Base-by-base conservation (phyloP, 1,140 invertebrate species). In the Liolophura sinensis region DNA sequence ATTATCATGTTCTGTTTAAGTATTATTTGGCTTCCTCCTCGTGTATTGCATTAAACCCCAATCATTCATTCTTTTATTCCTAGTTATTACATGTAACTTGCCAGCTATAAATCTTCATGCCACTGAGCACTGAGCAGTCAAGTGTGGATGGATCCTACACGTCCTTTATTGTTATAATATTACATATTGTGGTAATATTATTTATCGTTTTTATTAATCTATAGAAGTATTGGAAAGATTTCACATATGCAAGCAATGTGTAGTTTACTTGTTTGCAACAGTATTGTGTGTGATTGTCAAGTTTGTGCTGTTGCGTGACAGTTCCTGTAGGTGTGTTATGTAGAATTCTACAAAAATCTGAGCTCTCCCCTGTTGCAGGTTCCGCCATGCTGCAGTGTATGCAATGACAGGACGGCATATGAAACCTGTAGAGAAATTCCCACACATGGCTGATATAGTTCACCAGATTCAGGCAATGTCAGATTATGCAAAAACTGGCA, bases 351-450 rank as follows among this genome's bases (percentile, higher is more conserved):
- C n/a, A 4, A 27, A 5, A 40, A 40, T 62, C 24, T 62, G 25
- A 11, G 27, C n/a, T 51, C 9, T 57, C 22, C 55, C 20, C 20
- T 66, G 52, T 70, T 68, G n/a, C 56, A 80, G 79, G 57, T 81
- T 81, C 62, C 73, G 79, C 3, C 78, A 81, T 73, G 79, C 80
- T 14, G 77, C 78, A 18, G 76, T 81, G 15, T 70, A 74, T 59
- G 58, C 74, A 7, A 68, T 81, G 66, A 73, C 76, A 62, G 79
- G 78, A 55, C 62, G 73, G 25, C 73, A 72, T 40, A 66, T 57
- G 20, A 67, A 65, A 27, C 63, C 68, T 18, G 56, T 60, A 27
- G 52, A 64, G n/a, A 72, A 67, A 24, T 49, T 65, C 9, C 49
- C 64, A 31, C 64, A 64, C 11, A 66, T 80, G 70, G 67, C 73